phyloP scores from a whole-genome alignment of 2,797 vertebrate genomes.

The Coluber constrictor region DNA sequence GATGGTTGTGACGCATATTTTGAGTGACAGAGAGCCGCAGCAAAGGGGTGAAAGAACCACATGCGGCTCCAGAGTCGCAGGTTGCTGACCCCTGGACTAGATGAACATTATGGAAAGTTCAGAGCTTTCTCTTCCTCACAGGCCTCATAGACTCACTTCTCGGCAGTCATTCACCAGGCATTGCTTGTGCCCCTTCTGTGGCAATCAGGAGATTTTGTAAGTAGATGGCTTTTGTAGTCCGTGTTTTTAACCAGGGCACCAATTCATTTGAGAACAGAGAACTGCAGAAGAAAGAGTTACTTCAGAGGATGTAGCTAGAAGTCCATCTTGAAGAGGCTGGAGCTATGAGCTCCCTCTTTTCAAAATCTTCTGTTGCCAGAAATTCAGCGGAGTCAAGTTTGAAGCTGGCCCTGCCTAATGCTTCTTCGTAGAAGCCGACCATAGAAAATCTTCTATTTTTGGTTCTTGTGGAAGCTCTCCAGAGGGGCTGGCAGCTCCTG shows the following conservation, averaged over 20 bases:
- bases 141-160: background rate
- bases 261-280: background rate
- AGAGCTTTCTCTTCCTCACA: background rate
- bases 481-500: background rate
- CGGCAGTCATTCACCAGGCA: background rate
- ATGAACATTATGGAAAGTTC: background rate
- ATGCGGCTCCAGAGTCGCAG: too few species aligned
- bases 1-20: too few species aligned
- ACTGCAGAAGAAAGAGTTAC: background rate
- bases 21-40: too few species aligned
- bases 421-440: background rate
- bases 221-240: background rate
- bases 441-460: background rate
- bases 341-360: background rate
- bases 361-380: background rate
- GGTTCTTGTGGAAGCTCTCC: background rate
- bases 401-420: background rate
- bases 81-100: too few species aligned
- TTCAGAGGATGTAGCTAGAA: background rate
- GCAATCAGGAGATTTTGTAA: background rate
- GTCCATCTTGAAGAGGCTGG: background rate
- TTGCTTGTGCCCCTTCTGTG: background rate
- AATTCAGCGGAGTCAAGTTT: background rate
- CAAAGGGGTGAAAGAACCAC: too few species aligned
- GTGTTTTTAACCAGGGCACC: background rate